Conservation (phyloP, 2,113 vertebrate species). For the Ctenomys sociabilis region DNA sequence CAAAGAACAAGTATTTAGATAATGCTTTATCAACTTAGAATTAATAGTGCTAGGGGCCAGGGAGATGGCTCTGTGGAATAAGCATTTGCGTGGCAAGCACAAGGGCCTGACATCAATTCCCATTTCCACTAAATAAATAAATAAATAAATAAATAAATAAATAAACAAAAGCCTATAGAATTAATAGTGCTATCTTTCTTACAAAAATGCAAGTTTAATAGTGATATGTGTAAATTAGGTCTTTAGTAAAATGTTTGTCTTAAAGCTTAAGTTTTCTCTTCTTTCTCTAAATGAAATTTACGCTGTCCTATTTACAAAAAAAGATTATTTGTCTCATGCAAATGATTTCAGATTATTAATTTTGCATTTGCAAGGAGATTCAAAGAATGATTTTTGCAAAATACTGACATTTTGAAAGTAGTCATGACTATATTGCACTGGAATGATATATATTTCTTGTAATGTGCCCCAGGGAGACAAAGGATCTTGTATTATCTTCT, state of each 20-base stretch:
- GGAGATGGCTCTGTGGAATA: too few relatives aligned
- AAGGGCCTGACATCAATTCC: too few relatives aligned
- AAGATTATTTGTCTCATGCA: not conserved
- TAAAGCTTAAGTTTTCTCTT: not conserved
- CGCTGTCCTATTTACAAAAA: not conserved
- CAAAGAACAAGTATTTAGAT: not conserved
- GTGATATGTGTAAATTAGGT: not conserved
- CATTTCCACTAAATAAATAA: too few relatives aligned
- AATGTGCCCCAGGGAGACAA: not conserved
- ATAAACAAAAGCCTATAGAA: too few relatives aligned
- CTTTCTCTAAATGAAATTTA: not conserved
- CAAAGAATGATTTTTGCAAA: not conserved
- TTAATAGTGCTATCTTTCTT: not conserved
- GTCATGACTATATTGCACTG: not conserved
- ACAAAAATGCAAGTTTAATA: constrained; percentile 17
- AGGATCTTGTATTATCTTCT: not conserved
- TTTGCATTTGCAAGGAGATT: not conserved
- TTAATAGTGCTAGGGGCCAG: too few relatives aligned
- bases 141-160: too few relatives aligned
- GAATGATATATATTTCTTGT: not conserved
- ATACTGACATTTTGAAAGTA: not conserved
- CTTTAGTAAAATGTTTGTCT: not conserved
- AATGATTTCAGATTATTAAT: not conserved
- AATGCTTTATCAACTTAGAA: not conserved
- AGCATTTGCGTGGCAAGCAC: too few relatives aligned